A percentile compares a stretch with the other conserved stretches of the same genome.
phyloP scores from a whole-genome alignment of 2,797 vertebrate genomes.

The Knipowitschia caucasica region DNA sequence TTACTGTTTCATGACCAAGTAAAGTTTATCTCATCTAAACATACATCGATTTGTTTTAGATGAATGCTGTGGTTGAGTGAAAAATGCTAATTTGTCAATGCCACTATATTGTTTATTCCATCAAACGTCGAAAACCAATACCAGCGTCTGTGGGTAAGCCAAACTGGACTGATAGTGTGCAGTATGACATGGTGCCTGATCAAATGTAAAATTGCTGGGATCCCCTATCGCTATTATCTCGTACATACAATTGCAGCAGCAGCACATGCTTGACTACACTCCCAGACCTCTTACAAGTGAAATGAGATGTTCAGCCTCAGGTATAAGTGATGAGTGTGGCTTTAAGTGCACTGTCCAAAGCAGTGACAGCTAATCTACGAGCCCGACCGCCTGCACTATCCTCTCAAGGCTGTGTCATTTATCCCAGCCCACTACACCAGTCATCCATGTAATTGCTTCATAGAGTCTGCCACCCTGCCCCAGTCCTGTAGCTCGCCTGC shows the following conservation, averaged over 20 bases:
- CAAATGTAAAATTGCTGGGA: too few relatives aligned
- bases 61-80: too few relatives aligned
- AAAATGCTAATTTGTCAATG: too few relatives aligned
- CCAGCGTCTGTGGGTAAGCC: too few relatives aligned
- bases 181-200: too few relatives aligned
- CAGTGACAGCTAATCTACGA: conserved; percentile 53
- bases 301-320: conserved; percentile 53
- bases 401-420: conserved; percentile 48
- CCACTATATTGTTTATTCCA: too few relatives aligned
- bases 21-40: too few relatives aligned
- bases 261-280: conserved; percentile 5
- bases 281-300: conserved; percentile 43
- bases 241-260: background rate
- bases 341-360: conserved; percentile 32
- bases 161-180: too few relatives aligned
- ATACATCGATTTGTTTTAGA: too few relatives aligned
- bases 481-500: conserved; percentile 36
- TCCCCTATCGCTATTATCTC: background rate
- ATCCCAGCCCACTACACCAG: conserved; percentile 48
- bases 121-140: too few relatives aligned
- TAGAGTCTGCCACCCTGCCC: conserved; percentile 36
- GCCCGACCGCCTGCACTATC: conserved; percentile 20
- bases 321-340: conserved; percentile 42
- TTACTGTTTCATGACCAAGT: too few relatives aligned
- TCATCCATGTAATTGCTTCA: conserved; percentile 71